These are phyloP conservation scores for Zoanthus sociatus DNA, from an alignment of 92 coral and sea anemone genomes.

Conservation along the genomic window DNA sequence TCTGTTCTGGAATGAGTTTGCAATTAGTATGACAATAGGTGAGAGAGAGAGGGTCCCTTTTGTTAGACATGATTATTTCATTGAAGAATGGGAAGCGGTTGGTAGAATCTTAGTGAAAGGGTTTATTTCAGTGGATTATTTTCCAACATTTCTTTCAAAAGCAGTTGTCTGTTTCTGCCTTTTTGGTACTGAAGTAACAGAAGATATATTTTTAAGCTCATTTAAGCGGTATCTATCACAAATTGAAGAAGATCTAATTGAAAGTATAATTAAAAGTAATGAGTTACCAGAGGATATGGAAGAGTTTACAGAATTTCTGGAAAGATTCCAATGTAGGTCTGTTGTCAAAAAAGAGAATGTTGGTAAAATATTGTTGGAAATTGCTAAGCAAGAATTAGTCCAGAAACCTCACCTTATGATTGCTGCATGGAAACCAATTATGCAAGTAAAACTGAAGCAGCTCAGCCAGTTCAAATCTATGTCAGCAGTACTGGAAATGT, in stretches of 20 bases:
- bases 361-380: slow-evolving; percentile 28
- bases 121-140: slow-evolving; percentile 46
- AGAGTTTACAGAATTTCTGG: slow-evolving; percentile 21
- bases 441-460: slow-evolving; percentile 8
- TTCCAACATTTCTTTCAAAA: slow-evolving; percentile 52
- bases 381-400: slow-evolving; percentile 52
- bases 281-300: slow-evolving; percentile 26
- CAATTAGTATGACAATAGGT: slow-evolving; percentile 57
- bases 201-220: slow-evolving; percentile 32
- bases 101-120: slow-evolving; percentile 55
- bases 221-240: slow-evolving; percentile 47
- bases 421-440: slow-evolving; percentile 50
- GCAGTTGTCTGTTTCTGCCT: slow-evolving; percentile 53
- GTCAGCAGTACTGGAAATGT: slow-evolving; percentile 5
- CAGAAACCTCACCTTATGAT: slow-evolving; percentile 58
- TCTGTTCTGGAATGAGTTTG: slow-evolving; percentile 12
- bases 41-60: slow-evolving; percentile 53
- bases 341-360: slow-evolving; percentile 30
- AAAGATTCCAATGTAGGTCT: slow-evolving; percentile 15
- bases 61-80: slow-evolving; percentile 40
- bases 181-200: slow-evolving; percentile 47
- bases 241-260: slow-evolving; percentile 46
- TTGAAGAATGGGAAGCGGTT: slow-evolving; percentile 51
- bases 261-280: slow-evolving; percentile 14
- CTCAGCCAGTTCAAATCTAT: slow-evolving; percentile 7